A percentile compares a stretch with the other conserved stretches of the same genome.
Evolutionary conservation across 2,888 invertebrate genomes (phyloP).

Genomic region (Perizoma flavofasciatum): DNA sequence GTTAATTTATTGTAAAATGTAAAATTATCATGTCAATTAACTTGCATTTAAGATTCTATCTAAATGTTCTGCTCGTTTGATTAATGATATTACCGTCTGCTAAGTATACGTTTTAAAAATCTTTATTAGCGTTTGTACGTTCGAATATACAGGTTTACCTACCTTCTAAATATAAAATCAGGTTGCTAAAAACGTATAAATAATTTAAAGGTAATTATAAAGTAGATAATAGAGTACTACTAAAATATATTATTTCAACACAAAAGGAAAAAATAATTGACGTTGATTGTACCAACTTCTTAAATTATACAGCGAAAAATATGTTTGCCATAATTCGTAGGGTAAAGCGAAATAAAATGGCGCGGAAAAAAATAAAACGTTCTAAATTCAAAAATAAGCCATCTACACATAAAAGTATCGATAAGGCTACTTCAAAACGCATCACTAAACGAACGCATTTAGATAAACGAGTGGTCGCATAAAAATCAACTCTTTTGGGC

Average conservation of each 20-base stretch:
- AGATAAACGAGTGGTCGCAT: slow-evolving; percentile 78
- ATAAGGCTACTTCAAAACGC: slow-evolving; percentile 33
- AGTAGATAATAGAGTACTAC: neutral
- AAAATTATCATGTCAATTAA: slow-evolving; percentile 44
- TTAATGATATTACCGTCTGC: slow-evolving; percentile 16
- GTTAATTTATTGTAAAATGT: slow-evolving; percentile 53
- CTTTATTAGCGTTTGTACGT: slow-evolving; percentile 9
- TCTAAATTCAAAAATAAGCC: slow-evolving; percentile 12
- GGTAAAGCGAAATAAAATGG: slow-evolving; percentile 11
- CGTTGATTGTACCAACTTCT: slow-evolving; percentile 12
- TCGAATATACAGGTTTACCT: slow-evolving; percentile 9
- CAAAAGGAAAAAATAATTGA: slow-evolving; percentile 4
- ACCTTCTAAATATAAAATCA: neutral
- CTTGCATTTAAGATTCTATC: slow-evolving; percentile 39
- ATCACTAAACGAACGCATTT: slow-evolving; percentile 63
- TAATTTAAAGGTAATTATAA: neutral
- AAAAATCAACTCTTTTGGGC: slow-evolving; percentile 80
- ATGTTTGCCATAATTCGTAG: slow-evolving; percentile 12
- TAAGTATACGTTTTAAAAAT: slow-evolving; percentile 17
- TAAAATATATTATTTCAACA: neutral
- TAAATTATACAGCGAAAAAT: slow-evolving; percentile 7
- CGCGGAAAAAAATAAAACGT: slow-evolving; percentile 9
- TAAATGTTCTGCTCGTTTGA: slow-evolving; percentile 31
- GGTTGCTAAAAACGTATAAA: neutral
- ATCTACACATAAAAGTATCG: slow-evolving; percentile 26